These are phyloP conservation scores for Theretra japonica DNA, from an alignment of 2,888 invertebrate species.

Conservation along the genomic window DNA sequence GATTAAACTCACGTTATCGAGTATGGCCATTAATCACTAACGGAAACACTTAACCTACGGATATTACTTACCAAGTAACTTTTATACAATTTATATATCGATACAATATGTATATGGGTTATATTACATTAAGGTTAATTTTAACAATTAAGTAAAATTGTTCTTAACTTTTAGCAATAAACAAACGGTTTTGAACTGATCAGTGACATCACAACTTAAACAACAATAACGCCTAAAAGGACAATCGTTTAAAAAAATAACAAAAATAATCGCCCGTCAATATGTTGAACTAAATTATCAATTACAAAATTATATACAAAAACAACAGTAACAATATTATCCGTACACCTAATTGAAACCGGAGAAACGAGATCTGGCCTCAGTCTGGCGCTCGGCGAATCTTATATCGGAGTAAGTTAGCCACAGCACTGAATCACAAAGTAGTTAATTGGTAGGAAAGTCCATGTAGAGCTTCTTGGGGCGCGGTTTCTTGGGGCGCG, in stretches of 20 bases:
- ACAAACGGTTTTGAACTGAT: constrained; percentile 67
- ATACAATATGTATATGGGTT: constrained; percentile 67
- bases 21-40: constrained; percentile 77
- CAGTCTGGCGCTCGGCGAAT: constrained; percentile 16
- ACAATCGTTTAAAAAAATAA: constrained; percentile 57
- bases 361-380: constrained; percentile 29
- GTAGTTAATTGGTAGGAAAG: constrained; percentile 49
- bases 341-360: constrained; percentile 42
- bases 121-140: constrained; percentile 63
- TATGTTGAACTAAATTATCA: constrained; percentile 47
- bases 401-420: constrained; percentile 30
- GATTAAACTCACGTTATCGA: constrained; percentile 75
- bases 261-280: constrained; percentile 54
- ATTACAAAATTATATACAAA: constrained; percentile 76
- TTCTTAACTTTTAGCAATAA: constrained; percentile 31
- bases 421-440: constrained; percentile 22
- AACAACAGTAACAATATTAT: constrained; percentile 46
- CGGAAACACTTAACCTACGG: constrained; percentile 70
- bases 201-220: constrained; percentile 59
- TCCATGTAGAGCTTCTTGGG: constrained; percentile 65
- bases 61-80: constrained; percentile 70
- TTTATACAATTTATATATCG: constrained; percentile 69
- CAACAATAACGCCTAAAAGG: constrained; percentile 61
- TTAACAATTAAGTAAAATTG: constrained; percentile 28
- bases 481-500: constrained; percentile 76